Percentiles rank a stretch among this genome's conserved stretches.
Conservation (phyloP, 2,797 vertebrate species). For the Sparus aurata region DNA sequence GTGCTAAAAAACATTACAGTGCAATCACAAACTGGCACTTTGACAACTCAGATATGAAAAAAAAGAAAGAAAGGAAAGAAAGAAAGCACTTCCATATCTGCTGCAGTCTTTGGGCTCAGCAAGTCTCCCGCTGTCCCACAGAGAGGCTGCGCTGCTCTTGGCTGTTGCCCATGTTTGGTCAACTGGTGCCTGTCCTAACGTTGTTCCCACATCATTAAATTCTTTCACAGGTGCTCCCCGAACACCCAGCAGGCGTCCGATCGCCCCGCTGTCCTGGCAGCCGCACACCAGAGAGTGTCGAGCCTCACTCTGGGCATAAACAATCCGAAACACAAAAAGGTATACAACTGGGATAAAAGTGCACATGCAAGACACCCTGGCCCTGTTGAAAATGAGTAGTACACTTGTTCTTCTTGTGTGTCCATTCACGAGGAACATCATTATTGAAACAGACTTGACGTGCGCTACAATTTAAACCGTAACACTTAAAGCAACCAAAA, state of each 20-base stretch:
- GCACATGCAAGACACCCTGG: neutral
- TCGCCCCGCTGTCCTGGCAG: neutral
- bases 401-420: neutral
- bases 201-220: constrained; percentile 19
- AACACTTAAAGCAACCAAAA: neutral
- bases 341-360: neutral
- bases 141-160: constrained; percentile 1
- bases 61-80: neutral
- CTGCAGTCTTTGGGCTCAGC: constrained; percentile 1
- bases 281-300: neutral
- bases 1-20: neutral
- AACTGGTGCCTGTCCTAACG: neutral
- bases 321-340: constrained; percentile 1
- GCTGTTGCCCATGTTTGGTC: constrained; percentile 6
- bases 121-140: neutral
- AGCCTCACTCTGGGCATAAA: neutral
- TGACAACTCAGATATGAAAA: neutral
- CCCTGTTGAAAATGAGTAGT: neutral
- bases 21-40: neutral
- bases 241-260: constrained; percentile 5
- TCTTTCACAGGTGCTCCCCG: neutral
- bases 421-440: neutral
- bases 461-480: neutral
- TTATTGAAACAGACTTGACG: neutral
- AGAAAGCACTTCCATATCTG: neutral